These are phyloP conservation scores for Chelonia mydas DNA, from an alignment of 2,797 vertebrate species.

Conservation along the genomic window DNA sequence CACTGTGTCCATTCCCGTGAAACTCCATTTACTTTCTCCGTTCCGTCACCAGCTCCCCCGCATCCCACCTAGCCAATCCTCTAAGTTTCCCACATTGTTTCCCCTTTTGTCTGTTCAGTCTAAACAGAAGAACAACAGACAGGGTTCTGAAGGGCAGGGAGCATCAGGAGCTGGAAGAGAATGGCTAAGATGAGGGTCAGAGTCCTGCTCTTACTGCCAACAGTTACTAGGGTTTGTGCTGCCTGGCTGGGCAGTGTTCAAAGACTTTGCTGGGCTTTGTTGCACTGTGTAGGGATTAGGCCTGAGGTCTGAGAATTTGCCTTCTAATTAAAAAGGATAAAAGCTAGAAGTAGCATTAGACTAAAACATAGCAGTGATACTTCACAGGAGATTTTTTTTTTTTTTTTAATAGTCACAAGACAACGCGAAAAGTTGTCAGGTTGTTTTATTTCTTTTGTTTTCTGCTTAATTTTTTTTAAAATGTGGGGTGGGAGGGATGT, in stretches of 20 bases:
- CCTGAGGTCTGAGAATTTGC: conserved; percentile 99
- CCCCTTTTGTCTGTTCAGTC: conserved; percentile 86
- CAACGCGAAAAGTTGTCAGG: conserved; percentile 83
- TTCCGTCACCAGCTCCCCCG: conserved; percentile 79
- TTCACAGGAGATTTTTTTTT: conserved; percentile 84
- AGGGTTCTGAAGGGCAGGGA: conserved; percentile 86
- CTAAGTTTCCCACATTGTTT: conserved; percentile 87
- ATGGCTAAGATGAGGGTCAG: conserved; percentile 87
- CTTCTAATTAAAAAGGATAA: conserved; percentile 99
- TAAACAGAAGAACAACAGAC: conserved; percentile 89
- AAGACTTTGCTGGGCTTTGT: conserved; percentile 99
- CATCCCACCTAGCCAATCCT: conserved; percentile 87
- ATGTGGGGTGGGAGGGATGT: background rate
- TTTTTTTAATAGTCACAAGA: conserved; percentile 87
- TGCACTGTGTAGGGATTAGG: conserved; percentile 99
- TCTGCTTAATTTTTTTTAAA: background rate
- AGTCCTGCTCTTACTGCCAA: conserved; percentile 86
- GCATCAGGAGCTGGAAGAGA: conserved; percentile 85
- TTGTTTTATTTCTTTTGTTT: conserved; percentile 79
- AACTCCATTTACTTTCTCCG: conserved; percentile 83
- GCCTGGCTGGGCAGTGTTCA: conserved; percentile 93
- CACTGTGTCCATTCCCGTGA: conserved; percentile 87
- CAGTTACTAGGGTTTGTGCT: conserved; percentile 87
- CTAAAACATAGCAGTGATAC: conserved; percentile 95
- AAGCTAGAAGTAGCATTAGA: conserved; percentile 95